Evolutionary conservation across 2,113 vertebrate species (phyloP).

Genomic region (Barbus barbus): DNA sequence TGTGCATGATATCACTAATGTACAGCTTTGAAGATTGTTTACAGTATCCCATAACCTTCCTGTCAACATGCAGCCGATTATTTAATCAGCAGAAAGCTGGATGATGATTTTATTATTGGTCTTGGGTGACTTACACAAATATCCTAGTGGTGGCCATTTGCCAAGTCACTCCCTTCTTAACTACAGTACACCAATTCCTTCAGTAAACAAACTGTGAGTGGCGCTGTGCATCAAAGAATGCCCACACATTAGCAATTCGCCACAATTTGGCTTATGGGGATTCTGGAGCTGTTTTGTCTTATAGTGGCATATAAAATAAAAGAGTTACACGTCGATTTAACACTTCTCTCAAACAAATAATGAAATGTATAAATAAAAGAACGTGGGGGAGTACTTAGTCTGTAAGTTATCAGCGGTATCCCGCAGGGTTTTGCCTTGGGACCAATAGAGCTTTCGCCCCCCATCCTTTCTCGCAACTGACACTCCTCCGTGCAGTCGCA

Average conservation of each 20-base stretch:
- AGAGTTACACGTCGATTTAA: not conserved
- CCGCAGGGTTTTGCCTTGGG: constrained; percentile 43
- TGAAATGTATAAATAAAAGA: constrained; percentile 21
- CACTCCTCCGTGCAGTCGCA: constrained; percentile 73
- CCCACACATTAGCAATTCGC: not conserved
- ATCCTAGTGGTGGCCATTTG: constrained; percentile 8
- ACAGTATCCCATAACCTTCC: constrained; percentile 31
- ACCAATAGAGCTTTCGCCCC: constrained; percentile 4
- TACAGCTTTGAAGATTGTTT: not conserved
- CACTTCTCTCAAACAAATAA: not conserved
- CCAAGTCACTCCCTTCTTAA: constrained; percentile 19
- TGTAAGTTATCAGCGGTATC: constrained; percentile 21
- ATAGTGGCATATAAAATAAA: not conserved
- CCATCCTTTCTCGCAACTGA: constrained; percentile 56
- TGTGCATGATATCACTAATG: constrained; percentile 6
- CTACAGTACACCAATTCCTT: not conserved
- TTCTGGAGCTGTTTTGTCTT: not conserved
- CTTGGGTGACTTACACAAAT: constrained; percentile 11
- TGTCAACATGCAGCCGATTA: constrained; percentile 26
- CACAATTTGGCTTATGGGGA: not conserved
- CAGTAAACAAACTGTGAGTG: constrained; percentile 41
- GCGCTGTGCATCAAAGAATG: constrained; percentile 43
- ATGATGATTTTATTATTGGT: constrained; percentile 22
- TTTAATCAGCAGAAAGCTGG: constrained; percentile 30
- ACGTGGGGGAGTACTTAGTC: not conserved